Evolutionary conservation across 2,113 vertebrate species (phyloP).

Genomic region (Ceuthmochares aereus): DNA sequence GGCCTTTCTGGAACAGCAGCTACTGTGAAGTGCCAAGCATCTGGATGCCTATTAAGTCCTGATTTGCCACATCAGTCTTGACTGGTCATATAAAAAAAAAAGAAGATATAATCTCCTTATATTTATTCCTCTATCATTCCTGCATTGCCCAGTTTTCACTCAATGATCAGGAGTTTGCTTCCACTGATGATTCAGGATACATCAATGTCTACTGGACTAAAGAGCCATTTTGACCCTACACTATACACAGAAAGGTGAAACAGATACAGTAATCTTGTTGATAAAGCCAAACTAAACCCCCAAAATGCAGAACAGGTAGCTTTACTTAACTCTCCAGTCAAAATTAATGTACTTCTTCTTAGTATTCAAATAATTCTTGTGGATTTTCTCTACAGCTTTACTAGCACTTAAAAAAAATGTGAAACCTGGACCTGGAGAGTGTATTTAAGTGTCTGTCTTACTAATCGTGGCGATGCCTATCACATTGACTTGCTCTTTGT

Average conservation of each 20-base stretch:
- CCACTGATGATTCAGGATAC: background rate
- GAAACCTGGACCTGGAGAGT: too few species aligned
- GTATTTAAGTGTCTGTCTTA: too few species aligned
- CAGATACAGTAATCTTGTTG: background rate
- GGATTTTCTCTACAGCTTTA: too few species aligned
- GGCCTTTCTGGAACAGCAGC: background rate
- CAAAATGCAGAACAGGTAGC: background rate
- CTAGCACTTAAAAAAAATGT: too few species aligned
- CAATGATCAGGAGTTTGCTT: background rate
- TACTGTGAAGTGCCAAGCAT: background rate
- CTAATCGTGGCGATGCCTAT: too few species aligned
- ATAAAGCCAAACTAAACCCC: background rate
- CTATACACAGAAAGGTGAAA: background rate
- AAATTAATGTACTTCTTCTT: background rate
- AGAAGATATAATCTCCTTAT: background rate
- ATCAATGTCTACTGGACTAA: background rate
- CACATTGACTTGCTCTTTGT: too few species aligned
- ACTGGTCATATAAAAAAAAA: background rate
- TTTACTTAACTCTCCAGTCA: background rate
- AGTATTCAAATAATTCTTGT: background rate
- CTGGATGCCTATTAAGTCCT: background rate
- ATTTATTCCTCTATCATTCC: background rate
- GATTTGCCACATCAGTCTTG: background rate
- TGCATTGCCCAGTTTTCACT: background rate
- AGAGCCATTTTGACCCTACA: background rate